phyloP scores from a whole-genome alignment of 37 sponge, comb jelly and placozoan species.

The Dysidea cf. avara region DNA sequence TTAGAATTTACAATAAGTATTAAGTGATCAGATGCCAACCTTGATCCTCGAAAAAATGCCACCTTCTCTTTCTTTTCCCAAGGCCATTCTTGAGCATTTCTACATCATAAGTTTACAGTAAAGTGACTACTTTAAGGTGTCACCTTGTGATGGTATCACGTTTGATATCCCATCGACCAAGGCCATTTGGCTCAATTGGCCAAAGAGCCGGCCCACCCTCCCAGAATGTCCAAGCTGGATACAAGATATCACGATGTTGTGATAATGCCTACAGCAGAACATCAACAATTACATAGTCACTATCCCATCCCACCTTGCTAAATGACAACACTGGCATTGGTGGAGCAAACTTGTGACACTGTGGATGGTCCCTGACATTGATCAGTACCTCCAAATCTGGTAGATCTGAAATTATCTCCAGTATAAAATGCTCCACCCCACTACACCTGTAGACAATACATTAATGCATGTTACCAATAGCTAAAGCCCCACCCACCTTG shows the following conservation, averaged over 20 bases:
- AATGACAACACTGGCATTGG: conserved; percentile 87
- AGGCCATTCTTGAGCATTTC: conserved; percentile 48
- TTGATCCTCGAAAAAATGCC: conserved; percentile 89
- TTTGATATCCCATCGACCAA: conserved; percentile 82
- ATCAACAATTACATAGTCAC: not conserved
- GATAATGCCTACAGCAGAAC: not conserved
- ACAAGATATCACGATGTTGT: conserved; percentile 78
- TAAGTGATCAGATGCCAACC: conserved; percentile 25
- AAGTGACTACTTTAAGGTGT: not conserved
- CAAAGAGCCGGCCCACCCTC: conserved; percentile 83
- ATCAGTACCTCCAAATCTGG: conserved; percentile 84
- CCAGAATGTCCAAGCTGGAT: conserved; percentile 97
- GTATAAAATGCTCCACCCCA: conserved; percentile 86
- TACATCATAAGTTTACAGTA: not conserved
- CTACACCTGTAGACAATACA: conserved; percentile 51
- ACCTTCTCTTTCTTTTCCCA: conserved; percentile 67
- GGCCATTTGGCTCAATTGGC: conserved; percentile 72
- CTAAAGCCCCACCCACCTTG: conserved; percentile 37
- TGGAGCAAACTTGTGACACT: conserved; percentile 44
- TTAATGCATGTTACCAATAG: not conserved
- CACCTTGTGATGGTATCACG: conserved; percentile 62
- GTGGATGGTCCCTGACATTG: conserved; percentile 77
- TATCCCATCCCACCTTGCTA: conserved; percentile 53
- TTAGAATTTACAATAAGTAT: not conserved
- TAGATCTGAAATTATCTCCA: conserved; percentile 39